Evolutionary conservation across 2,797 vertebrate species (phyloP).

Genomic region (Characodon lateralis): DNA sequence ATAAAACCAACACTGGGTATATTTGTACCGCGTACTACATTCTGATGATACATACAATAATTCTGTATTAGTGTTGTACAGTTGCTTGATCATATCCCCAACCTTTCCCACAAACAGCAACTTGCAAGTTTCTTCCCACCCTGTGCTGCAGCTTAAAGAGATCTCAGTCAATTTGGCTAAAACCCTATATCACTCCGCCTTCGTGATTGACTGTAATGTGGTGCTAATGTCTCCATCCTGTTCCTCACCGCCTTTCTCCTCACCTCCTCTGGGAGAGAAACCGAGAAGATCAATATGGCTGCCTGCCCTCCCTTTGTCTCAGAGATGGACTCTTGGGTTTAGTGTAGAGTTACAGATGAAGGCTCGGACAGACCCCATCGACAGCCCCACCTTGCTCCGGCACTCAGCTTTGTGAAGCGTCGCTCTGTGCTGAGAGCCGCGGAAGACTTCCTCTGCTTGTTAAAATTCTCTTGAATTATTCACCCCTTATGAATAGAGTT

Average conservation of each 20-base stretch:
- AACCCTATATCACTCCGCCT: constrained; percentile 66
- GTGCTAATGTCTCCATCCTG: constrained; percentile 79
- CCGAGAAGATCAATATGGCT: constrained; percentile 74
- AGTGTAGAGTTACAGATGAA: constrained; percentile 79
- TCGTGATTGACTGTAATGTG: constrained; percentile 67
- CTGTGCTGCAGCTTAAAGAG: constrained; percentile 46
- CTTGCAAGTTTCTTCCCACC: constrained; percentile 48
- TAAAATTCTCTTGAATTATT: constrained; percentile 80
- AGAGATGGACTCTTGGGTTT: constrained; percentile 70
- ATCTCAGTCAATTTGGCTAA: constrained; percentile 66
- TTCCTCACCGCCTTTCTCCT: constrained; percentile 47
- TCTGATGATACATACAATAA: not conserved
- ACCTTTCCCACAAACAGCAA: constrained; percentile 33
- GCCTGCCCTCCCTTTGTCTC: constrained; percentile 59
- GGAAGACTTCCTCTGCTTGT: constrained; percentile 39
- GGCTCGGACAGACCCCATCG: constrained; percentile 60
- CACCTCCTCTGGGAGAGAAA: constrained; percentile 66
- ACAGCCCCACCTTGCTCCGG: constrained; percentile 36
- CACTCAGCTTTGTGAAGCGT: constrained; percentile 48
- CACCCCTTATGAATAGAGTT: constrained; percentile 71
- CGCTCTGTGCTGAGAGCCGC: constrained; percentile 6
- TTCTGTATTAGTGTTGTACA: not conserved
- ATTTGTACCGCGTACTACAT: not conserved
- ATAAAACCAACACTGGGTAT: not conserved
- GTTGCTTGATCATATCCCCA: constrained; percentile 1